Conservation (phyloP, 2,113 vertebrate species). For the Microtus ochrogaster region DNA sequence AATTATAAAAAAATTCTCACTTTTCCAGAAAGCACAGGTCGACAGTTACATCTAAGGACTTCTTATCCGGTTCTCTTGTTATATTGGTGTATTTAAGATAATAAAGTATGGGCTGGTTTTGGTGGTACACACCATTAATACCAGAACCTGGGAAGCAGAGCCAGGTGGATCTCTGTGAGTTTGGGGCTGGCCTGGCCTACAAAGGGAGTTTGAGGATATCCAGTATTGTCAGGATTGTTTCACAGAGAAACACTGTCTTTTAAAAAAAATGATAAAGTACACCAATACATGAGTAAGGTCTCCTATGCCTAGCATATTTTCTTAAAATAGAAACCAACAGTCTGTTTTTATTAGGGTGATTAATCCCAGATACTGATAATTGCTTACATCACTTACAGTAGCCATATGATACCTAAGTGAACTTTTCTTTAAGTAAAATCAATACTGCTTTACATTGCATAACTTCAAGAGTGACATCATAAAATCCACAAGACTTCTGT, state of each 20-base stretch:
- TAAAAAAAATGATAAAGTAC: conserved; percentile 29
- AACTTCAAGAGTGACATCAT: not conserved
- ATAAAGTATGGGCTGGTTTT: not conserved
- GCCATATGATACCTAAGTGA: not conserved
- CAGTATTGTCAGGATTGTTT: too few species aligned
- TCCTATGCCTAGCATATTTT: conserved; percentile 1
- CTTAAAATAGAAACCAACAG: conserved; percentile 43
- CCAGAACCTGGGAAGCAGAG: too few species aligned
- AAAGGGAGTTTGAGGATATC: too few species aligned
- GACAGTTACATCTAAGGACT: not conserved
- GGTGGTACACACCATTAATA: too few species aligned
- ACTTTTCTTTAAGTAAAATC: conserved; percentile 55
- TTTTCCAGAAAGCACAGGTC: not conserved
- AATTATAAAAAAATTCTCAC: not conserved
- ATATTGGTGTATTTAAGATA: not conserved
- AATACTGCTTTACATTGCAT: not conserved
- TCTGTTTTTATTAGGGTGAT: not conserved
- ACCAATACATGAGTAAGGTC: not conserved
- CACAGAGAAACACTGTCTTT: too few species aligned
- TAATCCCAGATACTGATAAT: conserved; percentile 12
- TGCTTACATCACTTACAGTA: not conserved
- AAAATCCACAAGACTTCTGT: not conserved
- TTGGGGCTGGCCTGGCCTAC: too few species aligned
- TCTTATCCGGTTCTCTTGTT: not conserved
- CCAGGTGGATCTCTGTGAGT: too few species aligned